Evolutionary conservation across 2,888 invertebrate genomes (phyloP).

Genomic region (Epinotia ramella): DNA sequence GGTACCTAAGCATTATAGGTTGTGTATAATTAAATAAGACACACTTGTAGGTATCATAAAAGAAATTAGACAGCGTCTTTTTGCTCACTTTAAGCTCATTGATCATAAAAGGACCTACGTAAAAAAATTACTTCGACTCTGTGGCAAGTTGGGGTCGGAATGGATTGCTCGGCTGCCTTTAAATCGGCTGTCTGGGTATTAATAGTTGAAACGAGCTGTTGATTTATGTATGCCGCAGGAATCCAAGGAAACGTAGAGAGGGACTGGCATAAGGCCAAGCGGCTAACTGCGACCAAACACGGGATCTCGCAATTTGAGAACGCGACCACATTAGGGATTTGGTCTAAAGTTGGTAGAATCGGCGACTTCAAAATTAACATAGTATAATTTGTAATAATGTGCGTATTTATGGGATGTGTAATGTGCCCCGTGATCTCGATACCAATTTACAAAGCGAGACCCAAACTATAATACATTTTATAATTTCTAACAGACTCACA

Average conservation of each 20-base stretch:
- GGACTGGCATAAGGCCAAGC: conserved; percentile 62
- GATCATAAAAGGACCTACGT: not conserved
- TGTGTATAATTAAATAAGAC: not conserved
- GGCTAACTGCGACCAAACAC: conserved; percentile 66
- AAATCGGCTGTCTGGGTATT: conserved; percentile 32
- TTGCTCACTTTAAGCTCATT: not conserved
- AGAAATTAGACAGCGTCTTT: not conserved
- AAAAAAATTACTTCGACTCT: not conserved
- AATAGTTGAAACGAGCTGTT: conserved; percentile 54
- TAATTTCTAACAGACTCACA: too few species aligned
- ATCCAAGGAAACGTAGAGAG: conserved; percentile 53
- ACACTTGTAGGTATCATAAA: not conserved
- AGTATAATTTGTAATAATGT: not conserved
- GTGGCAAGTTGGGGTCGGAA: conserved; percentile 4
- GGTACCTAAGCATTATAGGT: too few species aligned
- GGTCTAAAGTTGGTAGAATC: conserved; percentile 25
- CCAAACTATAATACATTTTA: too few species aligned
- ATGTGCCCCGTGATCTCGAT: too few species aligned
- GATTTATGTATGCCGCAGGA: conserved; percentile 64
- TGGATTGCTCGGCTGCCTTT: conserved; percentile 21
- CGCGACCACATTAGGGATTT: conserved; percentile 57
- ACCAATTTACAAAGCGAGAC: too few species aligned
- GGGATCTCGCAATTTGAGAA: conserved; percentile 65
- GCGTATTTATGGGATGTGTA: too few species aligned
- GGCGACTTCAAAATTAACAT: not conserved